Percentiles rank a stretch among this genome's conserved stretches.
phyloP scores from a whole-genome alignment of 2,888 invertebrate species.

The Digitonthophagus gazella region DNA sequence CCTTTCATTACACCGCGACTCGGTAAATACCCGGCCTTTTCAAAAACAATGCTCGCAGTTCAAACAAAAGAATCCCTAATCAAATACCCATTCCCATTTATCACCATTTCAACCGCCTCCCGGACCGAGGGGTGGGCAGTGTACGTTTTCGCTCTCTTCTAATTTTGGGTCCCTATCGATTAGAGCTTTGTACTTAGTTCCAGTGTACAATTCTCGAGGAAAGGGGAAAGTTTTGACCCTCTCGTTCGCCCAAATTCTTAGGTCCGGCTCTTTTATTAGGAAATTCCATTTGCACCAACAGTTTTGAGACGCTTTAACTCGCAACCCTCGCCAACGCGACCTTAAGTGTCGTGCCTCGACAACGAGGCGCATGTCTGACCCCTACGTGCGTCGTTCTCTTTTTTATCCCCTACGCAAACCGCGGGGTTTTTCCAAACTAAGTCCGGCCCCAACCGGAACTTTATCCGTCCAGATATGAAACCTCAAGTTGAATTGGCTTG shows the following conservation, averaged over 20 bases:
- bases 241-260: constrained; percentile 1
- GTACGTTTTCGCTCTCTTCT: constrained; percentile 11
- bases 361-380: not conserved
- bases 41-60: constrained; percentile 12
- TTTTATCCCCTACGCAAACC: too few relatives aligned
- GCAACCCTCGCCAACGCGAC: not conserved
- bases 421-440: not conserved
- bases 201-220: not conserved
- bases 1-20: too few relatives aligned
- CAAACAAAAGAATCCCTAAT: constrained; percentile 18
- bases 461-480: not conserved
- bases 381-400: not conserved
- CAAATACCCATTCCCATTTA: constrained; percentile 17
- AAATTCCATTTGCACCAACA: constrained; percentile 10
- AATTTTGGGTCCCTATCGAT: constrained; percentile 13
- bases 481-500: not conserved
- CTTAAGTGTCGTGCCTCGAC: not conserved
- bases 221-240: constrained; percentile 6
- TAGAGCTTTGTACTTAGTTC: constrained; percentile 7
- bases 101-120: constrained; percentile 9
- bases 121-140: not conserved
- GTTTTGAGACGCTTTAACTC: not conserved
- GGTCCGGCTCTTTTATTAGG: constrained; percentile 10
- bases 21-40: constrained; percentile 8
- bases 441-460: not conserved